Evolutionary conservation across 2,113 vertebrate genomes (phyloP).

Genomic region (Dipodomys ordii): DNA sequence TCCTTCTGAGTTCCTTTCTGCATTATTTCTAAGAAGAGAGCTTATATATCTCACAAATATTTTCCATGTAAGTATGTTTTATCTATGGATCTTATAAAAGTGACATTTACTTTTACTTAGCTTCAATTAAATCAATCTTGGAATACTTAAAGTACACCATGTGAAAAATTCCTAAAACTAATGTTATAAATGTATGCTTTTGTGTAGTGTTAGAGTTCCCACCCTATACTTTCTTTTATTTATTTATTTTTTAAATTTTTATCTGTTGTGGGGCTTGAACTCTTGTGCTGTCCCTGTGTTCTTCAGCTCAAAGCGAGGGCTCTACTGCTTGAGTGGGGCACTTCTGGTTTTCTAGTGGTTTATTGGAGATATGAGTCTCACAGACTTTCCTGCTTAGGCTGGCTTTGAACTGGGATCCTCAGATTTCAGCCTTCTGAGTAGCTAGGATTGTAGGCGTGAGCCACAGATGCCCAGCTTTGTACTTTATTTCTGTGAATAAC

Average conservation of each 20-base stretch:
- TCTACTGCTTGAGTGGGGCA: too few species aligned
- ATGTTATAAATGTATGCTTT: slow-evolving; percentile 7
- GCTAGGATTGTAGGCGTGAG: too few species aligned
- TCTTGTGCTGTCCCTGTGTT: too few species aligned
- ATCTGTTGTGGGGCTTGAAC: too few species aligned
- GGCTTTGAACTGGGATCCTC: too few species aligned
- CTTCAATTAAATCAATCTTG: slow-evolving; percentile 13
- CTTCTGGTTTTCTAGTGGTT: too few species aligned
- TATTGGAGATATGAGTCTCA: too few species aligned
- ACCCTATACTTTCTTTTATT: neutral
- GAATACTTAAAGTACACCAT: neutral
- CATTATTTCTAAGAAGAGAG: slow-evolving; percentile 21
- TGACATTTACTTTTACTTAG: neutral
- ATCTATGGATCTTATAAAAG: slow-evolving; percentile 40
- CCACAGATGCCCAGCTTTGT: neutral
- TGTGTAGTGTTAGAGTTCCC: neutral
- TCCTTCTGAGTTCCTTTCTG: neutral
- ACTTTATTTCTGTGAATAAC: neutral
- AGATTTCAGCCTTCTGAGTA: too few species aligned
- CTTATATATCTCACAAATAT: neutral
- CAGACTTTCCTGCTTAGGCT: too few species aligned
- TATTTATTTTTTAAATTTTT: too few species aligned
- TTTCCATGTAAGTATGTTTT: slow-evolving; percentile 51
- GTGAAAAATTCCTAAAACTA: neutral
- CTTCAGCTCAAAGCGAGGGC: too few species aligned